phyloP scores from a whole-genome alignment of 2,888 invertebrate genomes.

The Cosmia trapezina region DNA sequence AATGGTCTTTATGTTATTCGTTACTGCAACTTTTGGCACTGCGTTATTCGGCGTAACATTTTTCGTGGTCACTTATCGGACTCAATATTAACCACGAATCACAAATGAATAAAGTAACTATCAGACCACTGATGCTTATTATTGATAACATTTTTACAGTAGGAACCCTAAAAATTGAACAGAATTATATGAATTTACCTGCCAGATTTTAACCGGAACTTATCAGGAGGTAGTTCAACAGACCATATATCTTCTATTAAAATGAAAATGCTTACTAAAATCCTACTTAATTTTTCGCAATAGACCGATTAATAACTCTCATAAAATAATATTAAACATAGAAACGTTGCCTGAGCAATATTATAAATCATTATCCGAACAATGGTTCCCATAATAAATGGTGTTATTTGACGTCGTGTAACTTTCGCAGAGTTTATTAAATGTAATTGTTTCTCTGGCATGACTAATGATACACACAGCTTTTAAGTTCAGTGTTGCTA shows the following conservation, averaged over 20 bases:
- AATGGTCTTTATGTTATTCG: too few relatives aligned
- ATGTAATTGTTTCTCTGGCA: slow-evolving; percentile 69
- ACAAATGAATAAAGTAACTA: too few relatives aligned
- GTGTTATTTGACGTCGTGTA: slow-evolving; percentile 67
- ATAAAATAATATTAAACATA: slow-evolving; percentile 43
- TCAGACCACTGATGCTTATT: too few relatives aligned
- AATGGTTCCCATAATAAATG: slow-evolving; percentile 66
- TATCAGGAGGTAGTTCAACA: neutral
- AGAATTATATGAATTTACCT: neutral
- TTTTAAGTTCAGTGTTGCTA: slow-evolving; percentile 1
- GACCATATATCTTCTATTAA: neutral
- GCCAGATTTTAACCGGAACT: neutral
- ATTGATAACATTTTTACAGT: too few relatives aligned
- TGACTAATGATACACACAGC: slow-evolving; percentile 63
- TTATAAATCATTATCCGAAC: slow-evolving; percentile 59
- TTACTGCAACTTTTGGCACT: too few relatives aligned
- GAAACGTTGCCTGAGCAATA: slow-evolving; percentile 47
- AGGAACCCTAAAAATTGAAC: neutral
- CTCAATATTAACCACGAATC: too few relatives aligned
- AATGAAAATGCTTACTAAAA: slow-evolving; percentile 16
- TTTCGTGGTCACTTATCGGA: too few relatives aligned
- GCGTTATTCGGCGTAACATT: too few relatives aligned
- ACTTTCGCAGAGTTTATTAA: slow-evolving; percentile 71
- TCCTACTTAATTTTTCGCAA: slow-evolving; percentile 26
- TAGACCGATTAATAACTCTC: slow-evolving; percentile 8